These are phyloP conservation scores for Malthinus flaveolus DNA, from an alignment of 2,888 invertebrate genomes.

Conservation along the genomic window DNA sequence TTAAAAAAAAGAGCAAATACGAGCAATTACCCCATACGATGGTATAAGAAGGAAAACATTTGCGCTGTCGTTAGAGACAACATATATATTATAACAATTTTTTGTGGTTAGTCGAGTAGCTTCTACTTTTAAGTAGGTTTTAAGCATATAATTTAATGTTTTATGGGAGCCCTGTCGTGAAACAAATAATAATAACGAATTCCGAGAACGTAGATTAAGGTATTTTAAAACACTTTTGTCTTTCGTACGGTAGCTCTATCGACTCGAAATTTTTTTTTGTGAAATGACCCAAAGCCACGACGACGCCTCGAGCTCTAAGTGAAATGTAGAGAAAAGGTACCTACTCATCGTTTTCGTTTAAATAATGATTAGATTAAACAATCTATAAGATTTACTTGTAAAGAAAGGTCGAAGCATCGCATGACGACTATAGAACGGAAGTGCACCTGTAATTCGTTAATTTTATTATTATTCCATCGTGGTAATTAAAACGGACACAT, in stretches of 20 bases:
- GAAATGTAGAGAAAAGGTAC: too few species aligned
- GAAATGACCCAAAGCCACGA: too few species aligned
- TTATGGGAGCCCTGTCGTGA: constrained; percentile 42
- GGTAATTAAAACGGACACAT: constrained; percentile 42
- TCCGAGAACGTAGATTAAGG: constrained; percentile 37
- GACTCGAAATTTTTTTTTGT: neutral
- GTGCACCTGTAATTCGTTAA: constrained; percentile 46
- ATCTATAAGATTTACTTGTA: too few species aligned
- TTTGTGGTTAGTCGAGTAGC: constrained; percentile 31
- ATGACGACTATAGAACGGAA: constrained; percentile 38
- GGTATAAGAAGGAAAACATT: constrained; percentile 3
- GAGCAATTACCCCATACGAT: neutral
- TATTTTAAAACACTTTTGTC: constrained; percentile 27
- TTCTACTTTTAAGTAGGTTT: constrained; percentile 35
- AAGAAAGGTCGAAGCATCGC: constrained; percentile 21
- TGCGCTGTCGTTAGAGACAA: constrained; percentile 35
- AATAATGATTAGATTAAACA: too few species aligned
- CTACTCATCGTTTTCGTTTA: too few species aligned
- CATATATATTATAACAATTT: constrained; percentile 38
- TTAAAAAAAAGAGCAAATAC: too few species aligned
- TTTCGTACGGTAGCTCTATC: constrained; percentile 2
- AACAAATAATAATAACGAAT: constrained; percentile 43
- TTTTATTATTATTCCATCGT: constrained; percentile 44
- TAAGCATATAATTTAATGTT: constrained; percentile 42
- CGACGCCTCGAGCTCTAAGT: too few species aligned